Percentiles rank a stretch among this genome's conserved stretches.
These are phyloP conservation scores for Antrozous pallidus DNA, from an alignment of 2,797 vertebrate species.

Conservation along the genomic window DNA sequence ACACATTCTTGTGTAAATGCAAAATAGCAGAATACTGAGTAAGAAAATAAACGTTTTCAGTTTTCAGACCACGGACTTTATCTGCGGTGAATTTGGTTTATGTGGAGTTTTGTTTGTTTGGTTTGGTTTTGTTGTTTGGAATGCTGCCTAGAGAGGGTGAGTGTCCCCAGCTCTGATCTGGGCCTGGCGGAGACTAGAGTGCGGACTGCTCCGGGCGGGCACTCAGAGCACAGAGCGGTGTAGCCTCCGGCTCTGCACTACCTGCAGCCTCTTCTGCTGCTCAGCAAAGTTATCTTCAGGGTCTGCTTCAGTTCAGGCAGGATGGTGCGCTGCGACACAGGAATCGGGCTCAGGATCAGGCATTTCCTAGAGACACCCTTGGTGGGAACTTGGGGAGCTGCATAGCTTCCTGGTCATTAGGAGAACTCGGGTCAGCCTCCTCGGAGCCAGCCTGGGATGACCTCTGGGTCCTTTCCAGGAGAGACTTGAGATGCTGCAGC, in stretches of 20 bases:
- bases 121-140: no score
- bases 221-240: slow-evolving; percentile 79
- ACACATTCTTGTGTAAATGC: not conserved
- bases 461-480: slow-evolving; percentile 79
- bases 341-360: slow-evolving; percentile 78
- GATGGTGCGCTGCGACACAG: slow-evolving; percentile 73
- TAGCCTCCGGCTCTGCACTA: slow-evolving; percentile 82
- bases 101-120: no score
- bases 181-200: not conserved
- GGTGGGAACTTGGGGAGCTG: slow-evolving; percentile 82
- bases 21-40: slow-evolving; percentile 15
- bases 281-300: slow-evolving; percentile 81
- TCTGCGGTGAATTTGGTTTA: not conserved
- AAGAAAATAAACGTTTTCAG: slow-evolving; percentile 21
- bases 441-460: slow-evolving; percentile 29
- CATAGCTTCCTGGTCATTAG: slow-evolving; percentile 76
- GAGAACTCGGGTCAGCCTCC: slow-evolving; percentile 19
- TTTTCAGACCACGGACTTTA: slow-evolving; percentile 13
- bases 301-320: slow-evolving; percentile 87
- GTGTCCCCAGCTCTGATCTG: not conserved
- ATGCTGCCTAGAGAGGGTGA: not conserved
- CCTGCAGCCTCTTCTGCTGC: slow-evolving; percentile 84
- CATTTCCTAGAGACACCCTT: slow-evolving; percentile 82
- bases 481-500: slow-evolving; percentile 85
- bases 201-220: not conserved